Evolutionary conservation across 1,140 invertebrate genomes (phyloP).

Genomic region (Achroia grisella): DNA sequence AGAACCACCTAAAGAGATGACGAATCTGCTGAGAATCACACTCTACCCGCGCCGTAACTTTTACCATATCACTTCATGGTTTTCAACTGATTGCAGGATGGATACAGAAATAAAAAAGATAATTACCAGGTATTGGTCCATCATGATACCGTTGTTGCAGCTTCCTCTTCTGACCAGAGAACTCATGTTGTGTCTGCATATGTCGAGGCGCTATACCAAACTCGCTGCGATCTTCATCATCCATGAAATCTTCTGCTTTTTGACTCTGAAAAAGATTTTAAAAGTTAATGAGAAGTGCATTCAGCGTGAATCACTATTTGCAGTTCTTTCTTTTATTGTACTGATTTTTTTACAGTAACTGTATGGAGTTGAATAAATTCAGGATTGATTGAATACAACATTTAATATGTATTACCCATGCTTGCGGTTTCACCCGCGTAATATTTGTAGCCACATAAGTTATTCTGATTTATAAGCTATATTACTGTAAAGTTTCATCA

Average conservation of each 20-base stretch:
- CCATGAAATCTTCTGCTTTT: slow-evolving; percentile 97
- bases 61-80: not conserved
- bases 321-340: too few relatives aligned
- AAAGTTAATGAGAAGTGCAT: not conserved
- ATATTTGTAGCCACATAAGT: too few relatives aligned
- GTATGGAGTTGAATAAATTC: too few relatives aligned
- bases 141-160: slow-evolving; percentile 60
- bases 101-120: slow-evolving; percentile 1
- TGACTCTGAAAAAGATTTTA: slow-evolving; percentile 57
- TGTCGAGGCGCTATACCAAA: slow-evolving; percentile 96
- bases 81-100: not conserved
- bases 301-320: too few relatives aligned
- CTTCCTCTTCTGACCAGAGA: slow-evolving; percentile 75
- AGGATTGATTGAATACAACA: too few relatives aligned
- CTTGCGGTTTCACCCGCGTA: too few relatives aligned
- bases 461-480: too few relatives aligned
- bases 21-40: too few relatives aligned
- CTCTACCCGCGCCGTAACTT: not conserved
- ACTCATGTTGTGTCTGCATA: slow-evolving; percentile 83
- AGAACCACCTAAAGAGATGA: too few relatives aligned
- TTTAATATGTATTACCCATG: too few relatives aligned
- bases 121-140: slow-evolving; percentile 84
- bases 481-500: too few relatives aligned
- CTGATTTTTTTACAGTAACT: too few relatives aligned
- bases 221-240: slow-evolving; percentile 96